phyloP scores from a whole-genome alignment of 2,797 vertebrate species.

The Eupleurogrammus muticus region DNA sequence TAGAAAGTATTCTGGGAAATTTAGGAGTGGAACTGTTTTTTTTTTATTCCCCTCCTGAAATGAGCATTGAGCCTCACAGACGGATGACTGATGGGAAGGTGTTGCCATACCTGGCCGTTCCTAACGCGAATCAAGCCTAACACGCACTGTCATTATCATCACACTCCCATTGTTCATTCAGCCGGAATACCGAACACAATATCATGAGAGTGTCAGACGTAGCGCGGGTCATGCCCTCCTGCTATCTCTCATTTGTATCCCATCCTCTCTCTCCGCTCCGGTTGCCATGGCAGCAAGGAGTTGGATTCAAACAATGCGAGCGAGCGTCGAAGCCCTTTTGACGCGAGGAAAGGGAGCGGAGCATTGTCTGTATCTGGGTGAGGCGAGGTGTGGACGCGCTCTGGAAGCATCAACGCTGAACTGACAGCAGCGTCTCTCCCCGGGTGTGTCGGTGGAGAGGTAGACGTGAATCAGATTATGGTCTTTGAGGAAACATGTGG shows the following conservation, averaged over 20 bases:
- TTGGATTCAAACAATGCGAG: slow-evolving; percentile 74
- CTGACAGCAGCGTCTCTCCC: background rate
- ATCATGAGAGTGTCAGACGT: slow-evolving; percentile 48
- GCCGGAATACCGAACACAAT: slow-evolving; percentile 47
- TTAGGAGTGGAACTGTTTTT: background rate
- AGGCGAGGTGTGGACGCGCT: slow-evolving; percentile 50
- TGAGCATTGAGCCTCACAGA: background rate
- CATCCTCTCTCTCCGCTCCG: slow-evolving; percentile 55
- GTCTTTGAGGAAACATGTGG: slow-evolving; percentile 1
- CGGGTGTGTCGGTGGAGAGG: background rate
- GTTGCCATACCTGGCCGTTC: background rate
- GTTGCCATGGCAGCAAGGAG: slow-evolving; percentile 80
- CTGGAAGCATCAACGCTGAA: background rate
- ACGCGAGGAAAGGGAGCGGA: slow-evolving; percentile 40
- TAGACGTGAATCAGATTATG: background rate
- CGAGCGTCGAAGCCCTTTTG: slow-evolving; percentile 61
- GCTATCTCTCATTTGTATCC: slow-evolving; percentile 71
- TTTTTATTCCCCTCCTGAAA: background rate
- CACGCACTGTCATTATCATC: slow-evolving; percentile 15
- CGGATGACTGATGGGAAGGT: background rate
- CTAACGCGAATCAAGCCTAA: slow-evolving; percentile 25
- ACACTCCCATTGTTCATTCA: slow-evolving; percentile 32
- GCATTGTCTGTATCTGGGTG: slow-evolving; percentile 32
- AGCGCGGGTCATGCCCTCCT: slow-evolving; percentile 67
- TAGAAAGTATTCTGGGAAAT: background rate